Percentiles rank a stretch among this genome's conserved stretches.
Evolutionary conservation across 2,888 invertebrate genomes (phyloP).

Genomic region (Shargacucullia verbasci): DNA sequence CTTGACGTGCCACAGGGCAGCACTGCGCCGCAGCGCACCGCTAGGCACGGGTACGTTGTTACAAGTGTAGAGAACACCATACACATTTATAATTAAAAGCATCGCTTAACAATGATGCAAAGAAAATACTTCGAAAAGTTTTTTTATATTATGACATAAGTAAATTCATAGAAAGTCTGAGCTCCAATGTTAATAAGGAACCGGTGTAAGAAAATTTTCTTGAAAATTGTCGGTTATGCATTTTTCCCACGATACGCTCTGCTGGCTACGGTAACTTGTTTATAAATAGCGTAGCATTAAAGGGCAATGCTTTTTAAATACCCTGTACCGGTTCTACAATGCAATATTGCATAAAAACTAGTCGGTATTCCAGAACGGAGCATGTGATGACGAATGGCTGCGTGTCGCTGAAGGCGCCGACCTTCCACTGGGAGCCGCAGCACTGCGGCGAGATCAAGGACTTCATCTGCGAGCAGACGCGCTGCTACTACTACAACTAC

Average conservation of each 20-base stretch:
- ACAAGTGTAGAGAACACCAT: constrained; percentile 5
- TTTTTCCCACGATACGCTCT: constrained; percentile 64
- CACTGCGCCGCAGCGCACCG: constrained; percentile 94
- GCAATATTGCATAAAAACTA: constrained; percentile 77
- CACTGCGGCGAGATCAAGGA: constrained; percentile 95
- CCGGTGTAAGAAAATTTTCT: constrained; percentile 45
- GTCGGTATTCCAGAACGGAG: constrained; percentile 88
- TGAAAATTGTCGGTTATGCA: constrained; percentile 58
- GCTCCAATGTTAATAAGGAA: constrained; percentile 28
- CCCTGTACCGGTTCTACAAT: constrained; percentile 55
- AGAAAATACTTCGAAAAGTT: constrained; percentile 12
- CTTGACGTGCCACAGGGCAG: constrained; percentile 92
- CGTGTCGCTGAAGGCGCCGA: constrained; percentile 93
- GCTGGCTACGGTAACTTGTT: constrained; percentile 59
- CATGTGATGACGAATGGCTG: constrained; percentile 91
- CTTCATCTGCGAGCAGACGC: constrained; percentile 96
- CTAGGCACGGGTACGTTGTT: constrained; percentile 91
- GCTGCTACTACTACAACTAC: constrained; percentile 97
- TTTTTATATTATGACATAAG: constrained; percentile 14
- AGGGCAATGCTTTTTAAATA: constrained; percentile 61
- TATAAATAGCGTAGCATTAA: constrained; percentile 58
- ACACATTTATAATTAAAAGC: no score
- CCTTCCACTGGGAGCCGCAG: constrained; percentile 94
- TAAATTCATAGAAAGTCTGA: constrained; percentile 20
- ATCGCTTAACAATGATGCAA: neutral